These are phyloP conservation scores for Gobiocypris rarus DNA, from an alignment of 2,113 vertebrate species.

Conservation along the genomic window DNA sequence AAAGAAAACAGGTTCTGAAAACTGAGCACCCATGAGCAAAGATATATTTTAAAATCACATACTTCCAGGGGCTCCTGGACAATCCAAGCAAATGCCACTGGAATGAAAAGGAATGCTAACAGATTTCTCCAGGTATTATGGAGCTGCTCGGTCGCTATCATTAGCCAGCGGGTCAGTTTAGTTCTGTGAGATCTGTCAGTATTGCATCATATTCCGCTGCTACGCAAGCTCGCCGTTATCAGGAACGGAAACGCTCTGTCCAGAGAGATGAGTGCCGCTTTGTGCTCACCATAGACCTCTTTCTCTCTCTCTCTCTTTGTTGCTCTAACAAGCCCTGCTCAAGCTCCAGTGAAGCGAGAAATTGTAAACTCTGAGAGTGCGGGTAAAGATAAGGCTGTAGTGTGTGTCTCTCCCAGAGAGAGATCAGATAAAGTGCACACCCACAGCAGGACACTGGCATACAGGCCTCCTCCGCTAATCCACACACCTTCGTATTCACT, in stretches of 20 bases:
- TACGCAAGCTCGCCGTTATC: constrained; percentile 87
- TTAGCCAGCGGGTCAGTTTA: constrained; percentile 21
- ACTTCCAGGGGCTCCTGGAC: not conserved
- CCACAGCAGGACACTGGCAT: constrained; percentile 91
- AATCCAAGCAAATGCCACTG: not conserved
- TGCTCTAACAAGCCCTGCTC: constrained; percentile 96
- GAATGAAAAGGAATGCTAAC: not conserved
- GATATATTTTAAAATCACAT: not conserved
- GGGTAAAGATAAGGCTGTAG: constrained; percentile 96
- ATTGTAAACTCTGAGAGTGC: constrained; percentile 99
- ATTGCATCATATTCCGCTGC: constrained; percentile 59
- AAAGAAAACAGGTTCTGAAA: not conserved
- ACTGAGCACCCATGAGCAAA: not conserved
- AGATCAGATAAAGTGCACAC: constrained; percentile 93
- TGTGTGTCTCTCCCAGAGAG: constrained; percentile 90
- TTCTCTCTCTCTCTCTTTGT: constrained; percentile 91
- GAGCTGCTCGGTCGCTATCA: not conserved
- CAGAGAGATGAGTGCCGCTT: constrained; percentile 89
- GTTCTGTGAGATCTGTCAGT: constrained; percentile 2
- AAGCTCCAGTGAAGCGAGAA: constrained; percentile 99
- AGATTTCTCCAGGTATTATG: not conserved
- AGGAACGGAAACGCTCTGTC: constrained; percentile 86
- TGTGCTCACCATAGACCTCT: constrained; percentile 91
- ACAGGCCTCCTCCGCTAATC: constrained; percentile 92
- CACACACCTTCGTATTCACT: constrained; percentile 90